phyloP scores from a whole-genome alignment of 2,113 vertebrate species.

The Phainopepla nitens region DNA sequence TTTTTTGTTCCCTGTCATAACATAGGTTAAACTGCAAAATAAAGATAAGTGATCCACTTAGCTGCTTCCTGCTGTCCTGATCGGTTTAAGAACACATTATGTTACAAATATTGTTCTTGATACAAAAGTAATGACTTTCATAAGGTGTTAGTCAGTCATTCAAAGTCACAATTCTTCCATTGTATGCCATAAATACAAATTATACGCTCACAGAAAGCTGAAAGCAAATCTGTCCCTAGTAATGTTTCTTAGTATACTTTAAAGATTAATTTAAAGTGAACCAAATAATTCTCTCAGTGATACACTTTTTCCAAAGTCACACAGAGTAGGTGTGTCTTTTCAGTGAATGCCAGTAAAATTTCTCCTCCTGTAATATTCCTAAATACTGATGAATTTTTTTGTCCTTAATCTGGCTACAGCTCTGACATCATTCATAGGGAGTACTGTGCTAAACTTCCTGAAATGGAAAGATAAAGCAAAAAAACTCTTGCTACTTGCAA shows the following conservation, averaged over 20 bases:
- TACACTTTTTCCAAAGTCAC: conserved; percentile 60
- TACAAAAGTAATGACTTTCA: conserved; percentile 59
- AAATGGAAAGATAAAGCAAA: neutral
- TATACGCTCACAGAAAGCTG: neutral
- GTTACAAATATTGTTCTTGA: conserved; percentile 39
- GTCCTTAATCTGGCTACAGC: conserved; percentile 32
- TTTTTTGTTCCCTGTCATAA: conserved; percentile 57
- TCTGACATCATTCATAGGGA: neutral
- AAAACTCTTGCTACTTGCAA: neutral
- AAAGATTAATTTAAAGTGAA: conserved; percentile 65
- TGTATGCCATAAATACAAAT: conserved; percentile 48
- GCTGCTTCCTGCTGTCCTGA: conserved; percentile 59
- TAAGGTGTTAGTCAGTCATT: conserved; percentile 60
- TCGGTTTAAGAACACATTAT: conserved; percentile 63
- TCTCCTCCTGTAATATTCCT: conserved; percentile 47
- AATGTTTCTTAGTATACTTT: conserved; percentile 63
- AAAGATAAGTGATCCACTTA: conserved; percentile 71
- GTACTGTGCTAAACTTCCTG: neutral
- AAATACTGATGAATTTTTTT: conserved; percentile 51
- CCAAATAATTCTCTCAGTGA: conserved; percentile 52
- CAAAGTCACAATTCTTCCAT: conserved; percentile 50
- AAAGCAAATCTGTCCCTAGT: conserved; percentile 53
- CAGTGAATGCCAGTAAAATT: conserved; percentile 66
- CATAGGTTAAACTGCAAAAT: conserved; percentile 68
- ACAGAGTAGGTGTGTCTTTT: conserved; percentile 44